A percentile compares a stretch with the other conserved stretches of the same genome.
These are phyloP conservation scores for Gryllus bimaculatus DNA, from an alignment of 1,140 invertebrate species.

Conservation along the genomic window DNA sequence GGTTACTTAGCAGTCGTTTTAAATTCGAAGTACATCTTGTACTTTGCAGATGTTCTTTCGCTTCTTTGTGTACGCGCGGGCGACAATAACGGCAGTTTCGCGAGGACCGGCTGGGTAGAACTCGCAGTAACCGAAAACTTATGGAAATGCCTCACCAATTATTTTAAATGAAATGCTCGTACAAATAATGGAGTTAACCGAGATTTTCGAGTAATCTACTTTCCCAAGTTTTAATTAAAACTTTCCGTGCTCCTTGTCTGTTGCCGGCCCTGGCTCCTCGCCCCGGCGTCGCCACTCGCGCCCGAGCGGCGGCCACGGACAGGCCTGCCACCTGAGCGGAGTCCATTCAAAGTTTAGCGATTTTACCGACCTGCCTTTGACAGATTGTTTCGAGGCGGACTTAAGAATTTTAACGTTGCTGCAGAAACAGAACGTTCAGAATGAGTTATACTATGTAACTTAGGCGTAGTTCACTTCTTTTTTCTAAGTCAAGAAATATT, in stretches of 20 bases:
- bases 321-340: background rate
- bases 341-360: background rate
- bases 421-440: no score
- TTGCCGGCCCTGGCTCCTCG: background rate
- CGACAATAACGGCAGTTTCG: background rate
- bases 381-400: no score
- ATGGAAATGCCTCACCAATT: background rate
- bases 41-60: background rate
- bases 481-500: no score
- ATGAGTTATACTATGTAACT: no score
- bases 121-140: background rate
- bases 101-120: background rate
- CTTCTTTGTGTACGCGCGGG: background rate
- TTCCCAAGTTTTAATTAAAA: background rate
- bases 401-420: no score
- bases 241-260: background rate
- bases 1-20: background rate
- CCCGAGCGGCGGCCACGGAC: background rate
- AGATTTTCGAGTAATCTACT: background rate
- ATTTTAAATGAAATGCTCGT: constrained; percentile 5
- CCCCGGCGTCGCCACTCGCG: background rate
- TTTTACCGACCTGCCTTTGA: no score
- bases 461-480: no score
- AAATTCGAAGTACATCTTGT: constrained; percentile 1
- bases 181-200: constrained; percentile 4